Evolutionary conservation across 2,113 vertebrate species (phyloP), one percentile per base, ranked within the genome.

Genomic region (Anseranas semipalmata): DNA sequence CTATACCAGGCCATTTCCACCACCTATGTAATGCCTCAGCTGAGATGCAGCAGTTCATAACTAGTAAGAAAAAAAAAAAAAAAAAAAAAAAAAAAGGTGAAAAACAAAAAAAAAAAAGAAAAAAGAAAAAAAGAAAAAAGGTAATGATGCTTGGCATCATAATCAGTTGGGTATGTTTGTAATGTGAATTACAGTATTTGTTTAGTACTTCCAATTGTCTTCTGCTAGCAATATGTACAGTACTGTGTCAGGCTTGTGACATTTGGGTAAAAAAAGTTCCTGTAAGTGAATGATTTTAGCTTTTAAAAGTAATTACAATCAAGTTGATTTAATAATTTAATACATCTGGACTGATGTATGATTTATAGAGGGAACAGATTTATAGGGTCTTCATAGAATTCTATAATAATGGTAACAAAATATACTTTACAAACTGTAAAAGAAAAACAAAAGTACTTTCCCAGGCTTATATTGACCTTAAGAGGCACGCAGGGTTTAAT

Each of bases 201-300:
- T 99, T 98, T 98, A 98, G 98, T 99, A 98, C 98, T 98, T 98
- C 97, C 98, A 98, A 97, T 98, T 93, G 98, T 99, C 98, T 98
- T 98, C 98, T 98, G 98, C 98, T 98, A 99, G 99, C 99, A 99
- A 99, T 99, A 99, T 98, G 98, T 99, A 98, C 98, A 98, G 98
- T 99, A 98, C 97, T 97, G 98, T 98, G 98, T 98, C 98, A 97
- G 98, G 98, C 98, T 99, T 98, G 98, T 99, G 98, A 98, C 98
- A 98, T 98, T 98, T 98, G 98, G 98, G 97, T 98, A 91, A 98
- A 97, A 95, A 46, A 58, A 83, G 90, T 97, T 98, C 98, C 98
- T 98, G 97, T 98, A 98, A 98, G 98, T 98, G 98, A 98, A 98
- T 99, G 97, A 98, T 97, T 99, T 99, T 99, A 99, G 98, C 98